These are phyloP conservation scores for Drosophila grimshawi DNA, from an alignment of 1,140 invertebrate species.

Conservation along the genomic window DNA sequence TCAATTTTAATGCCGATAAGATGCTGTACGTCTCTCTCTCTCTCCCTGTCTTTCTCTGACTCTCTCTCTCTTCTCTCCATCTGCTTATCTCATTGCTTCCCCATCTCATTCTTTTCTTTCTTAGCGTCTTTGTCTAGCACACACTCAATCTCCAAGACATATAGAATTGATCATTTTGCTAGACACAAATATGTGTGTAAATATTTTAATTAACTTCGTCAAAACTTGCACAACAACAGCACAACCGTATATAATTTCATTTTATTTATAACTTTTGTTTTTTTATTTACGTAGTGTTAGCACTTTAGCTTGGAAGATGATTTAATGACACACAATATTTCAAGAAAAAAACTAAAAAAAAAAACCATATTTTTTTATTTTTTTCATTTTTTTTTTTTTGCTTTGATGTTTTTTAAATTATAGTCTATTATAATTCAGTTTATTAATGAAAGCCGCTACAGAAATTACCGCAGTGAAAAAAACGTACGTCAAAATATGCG, in stretches of 20 bases:
- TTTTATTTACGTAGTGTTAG: slow-evolving; percentile 11
- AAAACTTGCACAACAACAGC: slow-evolving; percentile 10
- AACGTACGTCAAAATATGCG: slow-evolving; percentile 62
- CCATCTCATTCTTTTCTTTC: background rate
- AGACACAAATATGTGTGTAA: slow-evolving; percentile 12
- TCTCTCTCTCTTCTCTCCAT: background rate
- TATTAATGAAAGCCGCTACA: slow-evolving; percentile 25
- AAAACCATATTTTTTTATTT: slow-evolving; percentile 23
- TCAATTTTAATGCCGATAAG: slow-evolving; percentile 55
- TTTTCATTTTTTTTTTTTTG: slow-evolving; percentile 2
- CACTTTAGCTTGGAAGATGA: slow-evolving; percentile 58
- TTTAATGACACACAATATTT: slow-evolving; percentile 68
- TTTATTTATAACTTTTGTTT: slow-evolving; percentile 1
- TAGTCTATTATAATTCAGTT: no score
- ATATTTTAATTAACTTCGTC: background rate
- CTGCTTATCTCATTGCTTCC: background rate
- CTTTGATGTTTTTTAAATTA: slow-evolving; percentile 4
- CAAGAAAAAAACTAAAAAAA: slow-evolving; percentile 53
- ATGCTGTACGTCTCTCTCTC: background rate
- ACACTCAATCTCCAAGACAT: slow-evolving; percentile 10
- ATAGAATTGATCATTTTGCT: background rate
- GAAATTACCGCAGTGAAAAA: slow-evolving; percentile 17
- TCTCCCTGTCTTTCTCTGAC: background rate
- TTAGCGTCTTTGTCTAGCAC: background rate
- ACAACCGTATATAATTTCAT: slow-evolving; percentile 21